Percentiles rank a stretch among this genome's conserved stretches.
Conservation (phyloP, 92 coral and sea anemone species). For the Anthopleura xanthogrammica region DNA sequence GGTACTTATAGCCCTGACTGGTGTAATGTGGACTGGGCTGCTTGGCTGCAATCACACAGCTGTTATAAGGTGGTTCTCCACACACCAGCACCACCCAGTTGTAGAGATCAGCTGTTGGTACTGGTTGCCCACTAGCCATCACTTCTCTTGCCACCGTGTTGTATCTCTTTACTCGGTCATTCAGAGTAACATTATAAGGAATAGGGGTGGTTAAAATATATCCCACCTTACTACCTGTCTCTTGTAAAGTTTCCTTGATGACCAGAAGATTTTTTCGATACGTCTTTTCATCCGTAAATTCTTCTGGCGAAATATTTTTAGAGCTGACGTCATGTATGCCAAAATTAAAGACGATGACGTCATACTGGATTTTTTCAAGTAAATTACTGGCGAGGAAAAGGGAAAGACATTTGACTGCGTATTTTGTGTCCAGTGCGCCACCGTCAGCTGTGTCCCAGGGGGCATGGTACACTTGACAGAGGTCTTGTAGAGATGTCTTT, state of each 20-base stretch:
- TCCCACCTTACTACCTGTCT: slow-evolving; percentile 61
- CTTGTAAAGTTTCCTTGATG: slow-evolving; percentile 53
- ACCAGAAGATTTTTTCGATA: slow-evolving; percentile 50
- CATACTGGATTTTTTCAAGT: slow-evolving; percentile 66
- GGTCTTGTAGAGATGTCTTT: slow-evolving; percentile 42
- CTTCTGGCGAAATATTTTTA: slow-evolving; percentile 41
- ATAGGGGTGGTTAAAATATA: slow-evolving; percentile 78
- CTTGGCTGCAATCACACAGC: slow-evolving; percentile 48
- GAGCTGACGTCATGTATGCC: slow-evolving; percentile 85
- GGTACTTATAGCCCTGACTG: slow-evolving; percentile 28
- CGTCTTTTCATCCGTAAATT: slow-evolving; percentile 59
- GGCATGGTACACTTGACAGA: slow-evolving; percentile 73
- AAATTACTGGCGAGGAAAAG: slow-evolving; percentile 59
- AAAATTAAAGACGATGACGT: slow-evolving; percentile 76
- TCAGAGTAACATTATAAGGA: slow-evolving; percentile 49
- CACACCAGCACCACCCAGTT: slow-evolving; percentile 50
- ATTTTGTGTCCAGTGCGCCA: slow-evolving; percentile 85
- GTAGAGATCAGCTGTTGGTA: slow-evolving; percentile 60
- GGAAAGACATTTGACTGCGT: slow-evolving; percentile 66
- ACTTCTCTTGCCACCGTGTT: slow-evolving; percentile 60
- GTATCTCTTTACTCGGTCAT: slow-evolving; percentile 58
- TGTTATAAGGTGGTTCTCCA: slow-evolving; percentile 36
- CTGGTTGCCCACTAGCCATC: slow-evolving; percentile 12
- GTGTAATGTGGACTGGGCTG: slow-evolving; percentile 63
- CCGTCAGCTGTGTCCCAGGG: slow-evolving; percentile 87